Percentiles rank a stretch among this genome's conserved stretches.
These are phyloP conservation scores for Drosophila novamexicana DNA, from an alignment of 1,140 invertebrate species.

Conservation along the genomic window DNA sequence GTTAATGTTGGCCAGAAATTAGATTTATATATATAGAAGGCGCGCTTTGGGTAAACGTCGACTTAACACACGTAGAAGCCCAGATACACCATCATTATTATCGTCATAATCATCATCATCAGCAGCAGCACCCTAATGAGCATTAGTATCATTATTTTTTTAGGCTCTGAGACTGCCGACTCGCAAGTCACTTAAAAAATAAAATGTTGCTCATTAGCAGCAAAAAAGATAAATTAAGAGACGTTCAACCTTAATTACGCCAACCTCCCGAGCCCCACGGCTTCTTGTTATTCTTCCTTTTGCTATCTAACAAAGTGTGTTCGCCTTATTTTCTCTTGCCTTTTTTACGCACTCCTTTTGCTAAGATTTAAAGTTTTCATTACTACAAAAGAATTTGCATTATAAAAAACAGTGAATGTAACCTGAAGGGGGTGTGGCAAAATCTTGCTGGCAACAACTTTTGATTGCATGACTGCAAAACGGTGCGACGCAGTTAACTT, in stretches of 20 bases:
- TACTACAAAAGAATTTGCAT: conserved; percentile 46
- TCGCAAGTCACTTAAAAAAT: conserved; percentile 78
- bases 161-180: conserved; percentile 26
- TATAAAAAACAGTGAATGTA: not conserved
- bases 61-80: conserved; percentile 15
- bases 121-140: conserved; percentile 23
- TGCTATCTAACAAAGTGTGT: conserved; percentile 60
- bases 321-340: conserved; percentile 43
- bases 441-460: conserved; percentile 46
- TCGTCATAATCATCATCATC: conserved; percentile 36
- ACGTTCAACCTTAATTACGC: conserved; percentile 76
- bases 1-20: conserved; percentile 29
- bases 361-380: conserved; percentile 71
- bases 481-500: conserved; percentile 40
- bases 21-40: conserved; percentile 26
- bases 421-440: not conserved
- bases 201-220: conserved; percentile 75
- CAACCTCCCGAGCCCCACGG: not conserved
- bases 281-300: conserved; percentile 38
- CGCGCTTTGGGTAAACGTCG: conserved; percentile 5
- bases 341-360: conserved; percentile 50
- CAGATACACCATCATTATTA: conserved; percentile 8
- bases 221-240: conserved; percentile 63
- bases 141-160: conserved; percentile 47
- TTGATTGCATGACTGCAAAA: conserved; percentile 50